Evolutionary conservation across 2,888 invertebrate genomes (phyloP).

Genomic region (Nemotelus pantherinus): DNA sequence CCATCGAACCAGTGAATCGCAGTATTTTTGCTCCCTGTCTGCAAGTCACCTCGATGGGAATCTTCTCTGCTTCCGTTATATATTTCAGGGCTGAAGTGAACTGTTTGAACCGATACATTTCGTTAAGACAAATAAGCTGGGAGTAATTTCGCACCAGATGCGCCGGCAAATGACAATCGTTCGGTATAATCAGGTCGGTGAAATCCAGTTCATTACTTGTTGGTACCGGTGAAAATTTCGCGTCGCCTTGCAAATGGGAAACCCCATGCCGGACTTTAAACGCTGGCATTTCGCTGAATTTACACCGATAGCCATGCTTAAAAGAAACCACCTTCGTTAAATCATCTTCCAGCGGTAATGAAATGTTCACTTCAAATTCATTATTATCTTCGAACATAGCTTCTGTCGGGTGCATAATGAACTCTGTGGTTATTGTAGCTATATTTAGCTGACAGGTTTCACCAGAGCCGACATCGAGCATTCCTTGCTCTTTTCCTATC

Average conservation of each 20-base stretch:
- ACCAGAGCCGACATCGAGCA: background rate
- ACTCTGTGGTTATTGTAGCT: slow-evolving; percentile 34
- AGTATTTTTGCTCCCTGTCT: background rate
- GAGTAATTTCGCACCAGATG: slow-evolving; percentile 32
- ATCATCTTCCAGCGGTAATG: slow-evolving; percentile 5
- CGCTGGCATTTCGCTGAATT: slow-evolving; percentile 8
- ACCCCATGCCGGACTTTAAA: slow-evolving; percentile 9
- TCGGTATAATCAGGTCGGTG: background rate
- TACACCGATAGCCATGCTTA: slow-evolving; percentile 29
- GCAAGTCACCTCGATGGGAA: slow-evolving; percentile 18
- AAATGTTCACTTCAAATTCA: slow-evolving; percentile 13
- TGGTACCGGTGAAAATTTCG: slow-evolving; percentile 10
- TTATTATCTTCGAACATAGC: slow-evolving; percentile 12
- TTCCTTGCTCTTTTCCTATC: background rate
- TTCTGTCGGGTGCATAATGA: slow-evolving; percentile 20
- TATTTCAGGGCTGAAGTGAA: background rate
- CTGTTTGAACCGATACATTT: slow-evolving; percentile 9
- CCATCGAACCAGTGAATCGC: background rate
- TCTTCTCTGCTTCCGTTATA: background rate
- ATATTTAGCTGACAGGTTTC: background rate
- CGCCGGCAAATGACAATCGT: background rate
- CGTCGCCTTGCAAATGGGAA: slow-evolving; percentile 28
- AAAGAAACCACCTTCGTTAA: background rate
- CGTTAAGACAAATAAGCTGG: slow-evolving; percentile 15
- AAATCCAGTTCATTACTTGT: slow-evolving; percentile 13